Evolutionary conservation across 1,140 invertebrate genomes (phyloP).

Genomic region (Cherax destructor): DNA sequence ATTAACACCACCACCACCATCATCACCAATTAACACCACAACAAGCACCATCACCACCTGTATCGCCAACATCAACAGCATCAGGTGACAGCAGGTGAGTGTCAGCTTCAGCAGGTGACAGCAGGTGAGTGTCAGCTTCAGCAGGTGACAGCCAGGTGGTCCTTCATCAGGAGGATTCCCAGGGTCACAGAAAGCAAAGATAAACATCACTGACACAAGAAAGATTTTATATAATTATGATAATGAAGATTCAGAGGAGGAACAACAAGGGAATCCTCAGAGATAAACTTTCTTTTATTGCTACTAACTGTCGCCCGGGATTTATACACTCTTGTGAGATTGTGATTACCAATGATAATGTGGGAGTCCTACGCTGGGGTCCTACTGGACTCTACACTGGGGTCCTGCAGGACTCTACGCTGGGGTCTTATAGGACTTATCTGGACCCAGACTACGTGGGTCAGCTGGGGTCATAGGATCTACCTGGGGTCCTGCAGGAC

Average conservation of each 20-base stretch:
- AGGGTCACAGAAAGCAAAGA: constrained; percentile 34
- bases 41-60: neutral
- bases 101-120: neutral
- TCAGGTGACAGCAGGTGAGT: neutral
- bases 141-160: neutral
- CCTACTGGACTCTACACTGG: neutral
- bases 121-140: neutral
- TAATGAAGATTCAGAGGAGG: constrained; percentile 47
- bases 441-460: no score
- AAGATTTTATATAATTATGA: constrained; percentile 56
- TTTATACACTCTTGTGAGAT: constrained; percentile 51
- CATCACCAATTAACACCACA: no score
- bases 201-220: constrained; percentile 28
- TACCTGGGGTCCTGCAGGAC: no score
- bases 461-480: no score
- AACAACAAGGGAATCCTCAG: constrained; percentile 29
- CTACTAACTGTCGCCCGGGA: constrained; percentile 49
- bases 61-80: neutral
- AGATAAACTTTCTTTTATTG: constrained; percentile 58
- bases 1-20: no score
- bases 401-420: no score
- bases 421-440: no score
- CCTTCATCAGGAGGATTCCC: constrained; percentile 4
- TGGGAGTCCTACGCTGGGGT: neutral
- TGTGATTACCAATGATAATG: constrained; percentile 55